Evolutionary conservation across 2,797 vertebrate species (phyloP).

Genomic region (Falco naumanni): DNA sequence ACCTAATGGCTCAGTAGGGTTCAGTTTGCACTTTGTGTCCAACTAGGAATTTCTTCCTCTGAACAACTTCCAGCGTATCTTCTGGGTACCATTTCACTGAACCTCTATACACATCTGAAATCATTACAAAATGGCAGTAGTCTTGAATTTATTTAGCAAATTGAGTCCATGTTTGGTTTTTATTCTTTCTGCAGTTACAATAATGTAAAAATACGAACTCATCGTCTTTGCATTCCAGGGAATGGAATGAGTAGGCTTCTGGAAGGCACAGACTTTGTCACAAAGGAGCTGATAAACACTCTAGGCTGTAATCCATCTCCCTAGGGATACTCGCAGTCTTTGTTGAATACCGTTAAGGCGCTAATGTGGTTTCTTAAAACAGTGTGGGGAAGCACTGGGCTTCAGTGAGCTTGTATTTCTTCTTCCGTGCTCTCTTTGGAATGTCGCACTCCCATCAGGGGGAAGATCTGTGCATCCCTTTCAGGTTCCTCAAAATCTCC

Average conservation of each 20-base stretch:
- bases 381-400: constrained; percentile 23
- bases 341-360: neutral
- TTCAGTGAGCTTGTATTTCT: constrained; percentile 16
- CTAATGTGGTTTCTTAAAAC: neutral
- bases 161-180: constrained; percentile 9
- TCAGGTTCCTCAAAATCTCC: constrained; percentile 27
- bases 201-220: neutral
- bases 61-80: neutral
- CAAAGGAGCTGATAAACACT: neutral
- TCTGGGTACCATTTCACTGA: neutral
- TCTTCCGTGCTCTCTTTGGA: constrained; percentile 32
- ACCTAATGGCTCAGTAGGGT: neutral
- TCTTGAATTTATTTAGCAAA: constrained; percentile 7
- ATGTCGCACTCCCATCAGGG: neutral
- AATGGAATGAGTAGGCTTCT: constrained; percentile 50
- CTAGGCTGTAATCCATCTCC: neutral
- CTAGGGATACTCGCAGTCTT: neutral
- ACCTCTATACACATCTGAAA: neutral
- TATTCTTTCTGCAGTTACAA: constrained; percentile 31
- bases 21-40: constrained; percentile 33
- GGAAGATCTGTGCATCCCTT: constrained; percentile 46
- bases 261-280: constrained; percentile 48
- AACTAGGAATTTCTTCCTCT: neutral
- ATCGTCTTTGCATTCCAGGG: constrained; percentile 46
- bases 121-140: neutral